These are phyloP conservation scores for Metaphire vulgaris DNA, from an alignment of 1,140 invertebrate species.

Conservation along the genomic window DNA sequence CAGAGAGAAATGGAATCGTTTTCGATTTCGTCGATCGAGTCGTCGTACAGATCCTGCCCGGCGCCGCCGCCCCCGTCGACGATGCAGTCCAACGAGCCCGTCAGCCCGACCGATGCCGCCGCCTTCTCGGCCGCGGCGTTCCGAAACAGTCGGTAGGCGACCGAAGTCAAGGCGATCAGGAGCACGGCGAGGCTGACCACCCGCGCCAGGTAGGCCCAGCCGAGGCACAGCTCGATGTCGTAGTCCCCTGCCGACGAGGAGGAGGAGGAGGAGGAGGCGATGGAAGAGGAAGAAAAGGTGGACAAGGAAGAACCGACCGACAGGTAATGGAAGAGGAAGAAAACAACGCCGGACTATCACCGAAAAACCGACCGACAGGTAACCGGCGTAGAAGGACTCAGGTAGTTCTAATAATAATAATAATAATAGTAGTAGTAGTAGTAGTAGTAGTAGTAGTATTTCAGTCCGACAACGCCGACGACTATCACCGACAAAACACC, in stretches of 20 bases:
- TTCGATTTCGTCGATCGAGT: background rate
- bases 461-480: background rate
- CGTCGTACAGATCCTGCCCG: background rate
- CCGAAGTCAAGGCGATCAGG: background rate
- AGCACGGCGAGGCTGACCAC: background rate
- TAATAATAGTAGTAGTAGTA: too few relatives aligned
- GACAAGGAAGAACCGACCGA: too few relatives aligned
- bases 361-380: too few relatives aligned
- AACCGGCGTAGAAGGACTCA: too few relatives aligned
- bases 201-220: background rate
- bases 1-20: too few relatives aligned
- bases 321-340: background rate
- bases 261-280: background rate
- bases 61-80: background rate
- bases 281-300: background rate
- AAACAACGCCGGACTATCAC: too few relatives aligned
- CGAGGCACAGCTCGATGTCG: background rate
- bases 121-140: background rate
- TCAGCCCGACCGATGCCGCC: background rate
- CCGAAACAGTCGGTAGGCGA: background rate
- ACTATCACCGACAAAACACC: background rate
- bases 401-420: too few relatives aligned
- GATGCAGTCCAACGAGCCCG: background rate
- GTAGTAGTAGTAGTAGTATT: background rate
- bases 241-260: background rate